Evolutionary conservation across 2,888 invertebrate species (phyloP).

Genomic region (Lordiphosa andalusiaca): DNA sequence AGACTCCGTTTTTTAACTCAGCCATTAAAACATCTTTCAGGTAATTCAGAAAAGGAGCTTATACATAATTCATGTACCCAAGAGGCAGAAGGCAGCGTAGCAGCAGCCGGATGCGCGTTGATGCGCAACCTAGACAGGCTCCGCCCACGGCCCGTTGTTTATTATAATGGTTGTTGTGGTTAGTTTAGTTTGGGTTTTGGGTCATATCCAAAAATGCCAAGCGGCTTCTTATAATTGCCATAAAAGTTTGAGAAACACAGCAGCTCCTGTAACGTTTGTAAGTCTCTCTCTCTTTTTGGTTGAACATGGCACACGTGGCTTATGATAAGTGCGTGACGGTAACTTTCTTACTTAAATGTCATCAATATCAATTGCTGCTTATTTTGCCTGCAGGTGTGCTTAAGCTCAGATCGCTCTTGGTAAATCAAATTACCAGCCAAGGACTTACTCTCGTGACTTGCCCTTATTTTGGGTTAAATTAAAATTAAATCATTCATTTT

Average conservation of each 20-base stretch:
- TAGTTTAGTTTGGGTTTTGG: conserved; percentile 30
- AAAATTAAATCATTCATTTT: conserved; percentile 67
- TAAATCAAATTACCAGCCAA: conserved; percentile 42
- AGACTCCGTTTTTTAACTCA: conserved; percentile 48
- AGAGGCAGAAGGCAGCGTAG: conserved; percentile 21
- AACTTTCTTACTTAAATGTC: conserved; percentile 35
- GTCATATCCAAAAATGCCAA: not conserved
- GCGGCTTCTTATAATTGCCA: conserved; percentile 58
- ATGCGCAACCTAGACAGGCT: conserved; percentile 26
- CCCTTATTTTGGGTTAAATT: conserved; percentile 41
- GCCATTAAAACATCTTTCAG: conserved; percentile 39
- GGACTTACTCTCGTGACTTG: conserved; percentile 36
- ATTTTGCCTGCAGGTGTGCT: conserved; percentile 31
- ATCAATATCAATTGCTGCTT: conserved; percentile 65
- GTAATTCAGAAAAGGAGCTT: conserved; percentile 31
- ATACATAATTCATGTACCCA: conserved; percentile 66
- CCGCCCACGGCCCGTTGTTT: conserved; percentile 50
- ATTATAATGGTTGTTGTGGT: conserved; percentile 72
- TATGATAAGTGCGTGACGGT: conserved; percentile 53
- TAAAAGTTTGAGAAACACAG: conserved; percentile 17
- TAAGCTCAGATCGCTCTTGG: conserved; percentile 32
- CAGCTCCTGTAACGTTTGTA: conserved; percentile 5
- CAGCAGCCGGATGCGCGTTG: conserved; percentile 53
- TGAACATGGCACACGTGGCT: conserved; percentile 38
- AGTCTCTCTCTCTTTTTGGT: conserved; percentile 10